A percentile compares a stretch with the other conserved stretches of the same genome.
phyloP scores from a whole-genome alignment of 1,140 invertebrate species.

The Panagrolaimus sp. region DNA sequence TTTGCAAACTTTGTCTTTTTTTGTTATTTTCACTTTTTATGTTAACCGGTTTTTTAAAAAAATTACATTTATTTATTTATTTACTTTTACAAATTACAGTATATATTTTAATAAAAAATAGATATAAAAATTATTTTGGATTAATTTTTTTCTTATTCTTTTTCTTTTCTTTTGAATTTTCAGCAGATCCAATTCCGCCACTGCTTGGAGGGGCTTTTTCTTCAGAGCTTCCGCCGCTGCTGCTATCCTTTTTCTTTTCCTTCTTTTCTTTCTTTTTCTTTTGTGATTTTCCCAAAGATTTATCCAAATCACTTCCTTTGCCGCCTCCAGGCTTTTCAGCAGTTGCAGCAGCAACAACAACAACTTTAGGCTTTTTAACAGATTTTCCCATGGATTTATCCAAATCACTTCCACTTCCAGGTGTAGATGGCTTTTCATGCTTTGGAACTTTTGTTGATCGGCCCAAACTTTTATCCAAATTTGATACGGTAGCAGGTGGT shows the following conservation, averaged over 20 bases:
- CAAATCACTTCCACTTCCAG: too few relatives aligned
- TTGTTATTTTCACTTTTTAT: neutral
- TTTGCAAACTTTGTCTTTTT: neutral
- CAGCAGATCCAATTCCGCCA: neutral
- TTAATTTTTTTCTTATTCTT: neutral
- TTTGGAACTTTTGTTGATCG: too few relatives aligned
- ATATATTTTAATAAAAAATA: neutral
- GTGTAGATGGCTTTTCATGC: too few relatives aligned
- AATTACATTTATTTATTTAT: neutral
- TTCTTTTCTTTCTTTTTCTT: neutral
- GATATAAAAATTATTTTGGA: neutral
- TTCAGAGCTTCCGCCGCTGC: neutral
- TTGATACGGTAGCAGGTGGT: too few relatives aligned
- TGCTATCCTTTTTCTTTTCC: neutral
- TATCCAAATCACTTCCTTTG: neutral
- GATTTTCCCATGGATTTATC: neutral
- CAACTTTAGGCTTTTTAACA: neutral
- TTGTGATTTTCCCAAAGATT: neutral
- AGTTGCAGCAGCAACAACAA: too few relatives aligned
- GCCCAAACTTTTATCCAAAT: too few relatives aligned
- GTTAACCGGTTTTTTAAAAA: neutral
- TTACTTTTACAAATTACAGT: neutral
- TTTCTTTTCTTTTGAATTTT: neutral
- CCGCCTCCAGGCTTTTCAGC: too few relatives aligned
- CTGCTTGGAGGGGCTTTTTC: too few relatives aligned